A percentile compares a stretch with the other conserved stretches of the same genome.
These are phyloP conservation scores for Diarsia mendica DNA, from an alignment of 2,888 invertebrate species.

Conservation along the genomic window DNA sequence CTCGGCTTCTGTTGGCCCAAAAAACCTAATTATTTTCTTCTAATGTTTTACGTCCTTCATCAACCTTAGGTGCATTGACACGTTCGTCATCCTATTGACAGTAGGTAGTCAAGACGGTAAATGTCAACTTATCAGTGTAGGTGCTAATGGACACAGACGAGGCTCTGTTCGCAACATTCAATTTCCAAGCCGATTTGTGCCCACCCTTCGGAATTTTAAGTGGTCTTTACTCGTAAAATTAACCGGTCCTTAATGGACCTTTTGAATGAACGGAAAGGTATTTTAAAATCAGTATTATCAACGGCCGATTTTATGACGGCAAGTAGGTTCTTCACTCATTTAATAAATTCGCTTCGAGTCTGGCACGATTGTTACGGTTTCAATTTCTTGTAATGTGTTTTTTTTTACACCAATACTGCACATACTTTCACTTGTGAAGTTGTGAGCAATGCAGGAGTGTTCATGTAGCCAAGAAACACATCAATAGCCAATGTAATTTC, in stretches of 20 bases:
- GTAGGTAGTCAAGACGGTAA: conserved; percentile 68
- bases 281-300: conserved; percentile 78
- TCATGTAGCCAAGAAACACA: neutral
- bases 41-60: conserved; percentile 10
- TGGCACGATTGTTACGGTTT: conserved; percentile 60
- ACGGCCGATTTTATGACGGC: conserved; percentile 72
- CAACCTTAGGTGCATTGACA: conserved; percentile 43
- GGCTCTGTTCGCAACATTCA: conserved; percentile 78
- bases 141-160: conserved; percentile 82
- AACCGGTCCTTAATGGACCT: conserved; percentile 79
- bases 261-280: conserved; percentile 77
- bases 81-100: conserved; percentile 75
- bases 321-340: conserved; percentile 54
- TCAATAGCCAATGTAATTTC: neutral
- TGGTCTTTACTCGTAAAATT: conserved; percentile 80
- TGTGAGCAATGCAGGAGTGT: conserved; percentile 25
- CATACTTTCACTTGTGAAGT: conserved; percentile 65
- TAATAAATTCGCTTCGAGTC: conserved; percentile 51
- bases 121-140: conserved; percentile 79
- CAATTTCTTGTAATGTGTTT: conserved; percentile 56
- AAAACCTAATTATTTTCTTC: neutral
- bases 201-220: conserved; percentile 79
- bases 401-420: conserved; percentile 52
- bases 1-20: neutral
- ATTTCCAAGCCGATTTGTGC: conserved; percentile 84